Conservation (phyloP, 2,113 vertebrate genomes). For the Jaculus jaculus region DNA sequence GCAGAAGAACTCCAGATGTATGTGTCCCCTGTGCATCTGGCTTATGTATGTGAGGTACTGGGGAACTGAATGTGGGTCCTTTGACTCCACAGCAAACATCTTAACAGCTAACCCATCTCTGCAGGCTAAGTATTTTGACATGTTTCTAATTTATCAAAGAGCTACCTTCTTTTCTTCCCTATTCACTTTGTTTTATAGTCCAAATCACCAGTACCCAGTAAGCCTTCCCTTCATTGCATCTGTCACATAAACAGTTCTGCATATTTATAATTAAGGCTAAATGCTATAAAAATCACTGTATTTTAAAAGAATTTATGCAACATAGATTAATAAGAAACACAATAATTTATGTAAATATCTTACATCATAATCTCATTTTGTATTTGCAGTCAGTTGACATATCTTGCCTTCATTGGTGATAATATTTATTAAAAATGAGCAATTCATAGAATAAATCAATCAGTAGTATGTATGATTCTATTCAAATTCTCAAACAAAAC, state of each 20-base stretch:
- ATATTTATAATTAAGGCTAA: not conserved
- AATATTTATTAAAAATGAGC: slow-evolving; percentile 17
- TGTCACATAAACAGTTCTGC: not conserved
- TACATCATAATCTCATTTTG: slow-evolving; percentile 25
- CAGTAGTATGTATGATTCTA: not conserved
- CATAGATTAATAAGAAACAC: not conserved
- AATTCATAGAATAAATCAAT: slow-evolving; percentile 35
- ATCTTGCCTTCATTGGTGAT: not conserved
- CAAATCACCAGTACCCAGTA: not conserved
- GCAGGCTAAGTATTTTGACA: not conserved
- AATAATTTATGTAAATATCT: slow-evolving; percentile 17
- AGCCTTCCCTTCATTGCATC: not conserved
- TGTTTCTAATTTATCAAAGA: not conserved
- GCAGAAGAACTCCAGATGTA: too few species aligned
- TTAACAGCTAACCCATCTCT: too few species aligned
- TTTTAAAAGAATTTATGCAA: not conserved
- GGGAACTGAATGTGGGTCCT: too few species aligned
- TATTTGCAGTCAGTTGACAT: not conserved
- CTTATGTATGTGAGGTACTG: too few species aligned
- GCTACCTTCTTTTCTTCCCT: not conserved
- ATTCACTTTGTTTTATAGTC: not conserved
- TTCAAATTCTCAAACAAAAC: slow-evolving; percentile 46
- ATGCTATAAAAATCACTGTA: not conserved
- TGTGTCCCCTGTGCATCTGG: too few species aligned
- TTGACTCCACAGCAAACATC: too few species aligned